Percentiles rank a stretch among this genome's conserved stretches.
Conservation (phyloP, 2,888 invertebrate species). For the Dilophus febrilis region DNA sequence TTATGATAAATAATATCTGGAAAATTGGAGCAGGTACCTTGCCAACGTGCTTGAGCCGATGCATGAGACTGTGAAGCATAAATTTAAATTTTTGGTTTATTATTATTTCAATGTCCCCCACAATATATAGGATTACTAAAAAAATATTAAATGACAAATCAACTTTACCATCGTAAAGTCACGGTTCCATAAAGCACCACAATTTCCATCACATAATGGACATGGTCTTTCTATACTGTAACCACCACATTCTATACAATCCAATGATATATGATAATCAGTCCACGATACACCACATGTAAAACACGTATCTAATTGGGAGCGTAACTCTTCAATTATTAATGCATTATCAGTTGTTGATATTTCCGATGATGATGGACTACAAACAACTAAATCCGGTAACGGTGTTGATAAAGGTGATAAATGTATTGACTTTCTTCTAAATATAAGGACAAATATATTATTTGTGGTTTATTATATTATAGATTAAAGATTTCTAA, state of each 20-base stretch:
- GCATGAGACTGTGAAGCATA: conserved; percentile 44
- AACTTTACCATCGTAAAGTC: conserved; percentile 55
- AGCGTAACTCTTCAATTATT: conserved; percentile 52
- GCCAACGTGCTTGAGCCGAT: conserved; percentile 52
- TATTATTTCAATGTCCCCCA: too few species aligned
- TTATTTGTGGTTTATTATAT: too few species aligned
- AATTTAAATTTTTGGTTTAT: conserved; percentile 5
- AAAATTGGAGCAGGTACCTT: conserved; percentile 42
- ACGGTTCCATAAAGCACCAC: conserved; percentile 53
- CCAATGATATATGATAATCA: conserved; percentile 57
- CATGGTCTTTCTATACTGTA: conserved; percentile 61
- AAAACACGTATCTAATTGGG: conserved; percentile 55
- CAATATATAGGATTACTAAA: too few species aligned
- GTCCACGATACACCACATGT: conserved; percentile 68
- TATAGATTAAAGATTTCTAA: too few species aligned
- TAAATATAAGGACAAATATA: too few species aligned
- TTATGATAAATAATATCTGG: conserved; percentile 21
- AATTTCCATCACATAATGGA: conserved; percentile 55
- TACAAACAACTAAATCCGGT: too few species aligned
- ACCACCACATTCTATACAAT: conserved; percentile 65
- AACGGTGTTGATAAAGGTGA: too few species aligned
- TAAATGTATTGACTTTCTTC: too few species aligned
- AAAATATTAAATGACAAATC: too few species aligned
- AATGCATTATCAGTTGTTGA: conserved; percentile 34
- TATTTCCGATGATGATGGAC: conserved; percentile 21